A percentile compares a stretch with the other conserved stretches of the same genome.
These are phyloP conservation scores for Masticophis lateralis DNA, from an alignment of 2,797 vertebrate genomes.

Conservation along the genomic window DNA sequence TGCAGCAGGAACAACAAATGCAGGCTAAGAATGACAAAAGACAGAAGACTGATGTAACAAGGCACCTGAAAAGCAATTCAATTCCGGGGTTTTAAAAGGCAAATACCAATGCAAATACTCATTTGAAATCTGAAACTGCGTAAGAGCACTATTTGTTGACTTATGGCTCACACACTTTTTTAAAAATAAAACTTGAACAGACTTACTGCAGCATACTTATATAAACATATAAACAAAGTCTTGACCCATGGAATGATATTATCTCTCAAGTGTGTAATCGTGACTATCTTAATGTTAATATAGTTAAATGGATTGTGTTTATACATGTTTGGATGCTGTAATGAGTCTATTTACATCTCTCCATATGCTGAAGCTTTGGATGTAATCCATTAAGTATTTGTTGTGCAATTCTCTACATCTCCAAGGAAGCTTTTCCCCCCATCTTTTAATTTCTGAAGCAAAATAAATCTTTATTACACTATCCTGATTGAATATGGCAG, in stretches of 20 bases:
- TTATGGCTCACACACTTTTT: conserved; percentile 9
- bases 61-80: background rate
- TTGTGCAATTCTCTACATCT: background rate
- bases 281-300: conserved; percentile 17
- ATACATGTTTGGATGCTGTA: conserved; percentile 38
- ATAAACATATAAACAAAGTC: conserved; percentile 51
- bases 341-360: conserved; percentile 43
- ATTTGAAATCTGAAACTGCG: background rate
- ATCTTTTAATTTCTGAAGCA: background rate
- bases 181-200: conserved; percentile 39
- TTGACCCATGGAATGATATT: conserved; percentile 49
- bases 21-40: background rate
- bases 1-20: conserved; percentile 28
- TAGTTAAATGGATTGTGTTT: conserved; percentile 52
- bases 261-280: conserved; percentile 33
- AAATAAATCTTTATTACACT: background rate
- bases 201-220: conserved; percentile 18
- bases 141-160: background rate
- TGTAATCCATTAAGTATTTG: background rate
- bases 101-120: background rate
- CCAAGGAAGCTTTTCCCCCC: background rate
- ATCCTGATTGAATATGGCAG: background rate
- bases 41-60: background rate
- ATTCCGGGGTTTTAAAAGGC: background rate
- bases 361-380: conserved; percentile 28